phyloP scores from a whole-genome alignment of 2,888 invertebrate genomes.

The Chaitophorus viminalis region DNA sequence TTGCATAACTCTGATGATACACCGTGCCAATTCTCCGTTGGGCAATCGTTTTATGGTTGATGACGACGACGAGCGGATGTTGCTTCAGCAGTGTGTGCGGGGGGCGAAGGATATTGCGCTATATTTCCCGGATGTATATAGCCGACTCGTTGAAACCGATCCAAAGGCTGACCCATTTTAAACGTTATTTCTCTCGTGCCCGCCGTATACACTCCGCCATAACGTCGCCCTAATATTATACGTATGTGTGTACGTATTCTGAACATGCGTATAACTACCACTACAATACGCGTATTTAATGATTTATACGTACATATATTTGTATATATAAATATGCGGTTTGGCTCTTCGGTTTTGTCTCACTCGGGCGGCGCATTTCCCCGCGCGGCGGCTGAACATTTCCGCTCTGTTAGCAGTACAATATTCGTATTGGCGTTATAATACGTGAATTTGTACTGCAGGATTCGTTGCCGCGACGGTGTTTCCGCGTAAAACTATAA shows the following conservation, averaged over 20 bases:
- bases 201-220: background rate
- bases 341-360: background rate
- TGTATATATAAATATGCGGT: background rate
- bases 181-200: constrained; percentile 36
- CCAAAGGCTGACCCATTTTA: constrained; percentile 51
- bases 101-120: constrained; percentile 4
- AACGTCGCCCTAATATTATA: background rate
- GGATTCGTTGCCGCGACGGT: no score
- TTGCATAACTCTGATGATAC: background rate
- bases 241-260: background rate
- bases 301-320: background rate
- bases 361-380: background rate
- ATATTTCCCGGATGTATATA: background rate
- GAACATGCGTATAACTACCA: no score
- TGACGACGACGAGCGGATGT: background rate
- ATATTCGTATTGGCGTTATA: no score
- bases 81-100: no score
- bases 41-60: constrained; percentile 43
- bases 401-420: no score
- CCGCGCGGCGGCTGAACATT: background rate
- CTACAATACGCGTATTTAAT: no score
- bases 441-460: no score
- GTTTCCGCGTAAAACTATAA: no score
- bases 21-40: constrained; percentile 35
- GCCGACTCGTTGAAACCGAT: constrained; percentile 53